Conservation (phyloP, 2,888 invertebrate genomes). For the Himalopsyche kuldschensis region DNA sequence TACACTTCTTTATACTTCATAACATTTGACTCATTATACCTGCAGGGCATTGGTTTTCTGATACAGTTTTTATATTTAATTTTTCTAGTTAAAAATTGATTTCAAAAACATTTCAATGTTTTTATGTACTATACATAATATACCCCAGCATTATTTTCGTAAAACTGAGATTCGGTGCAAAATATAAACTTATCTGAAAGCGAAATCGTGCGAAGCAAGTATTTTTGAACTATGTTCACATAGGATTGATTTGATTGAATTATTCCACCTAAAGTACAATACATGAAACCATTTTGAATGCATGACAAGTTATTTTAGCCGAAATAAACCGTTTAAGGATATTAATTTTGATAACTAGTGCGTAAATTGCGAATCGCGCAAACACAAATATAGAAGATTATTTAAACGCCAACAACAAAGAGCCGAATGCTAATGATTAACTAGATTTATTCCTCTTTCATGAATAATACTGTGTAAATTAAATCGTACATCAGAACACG, state of each 20-base stretch:
- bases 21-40: too few relatives aligned
- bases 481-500: conserved; percentile 23
- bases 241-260: neutral
- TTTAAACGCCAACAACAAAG: neutral
- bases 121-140: too few relatives aligned
- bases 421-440: neutral
- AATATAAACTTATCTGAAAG: too few relatives aligned
- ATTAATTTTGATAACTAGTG: neutral
- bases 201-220: too few relatives aligned
- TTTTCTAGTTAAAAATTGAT: too few relatives aligned
- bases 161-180: too few relatives aligned
- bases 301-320: neutral
- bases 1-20: too few relatives aligned
- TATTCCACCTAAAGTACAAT: neutral
- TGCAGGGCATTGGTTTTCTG: too few relatives aligned
- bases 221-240: too few relatives aligned
- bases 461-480: conserved; percentile 22
- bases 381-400: neutral
- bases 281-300: neutral
- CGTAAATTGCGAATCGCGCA: neutral
- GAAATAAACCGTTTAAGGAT: neutral
- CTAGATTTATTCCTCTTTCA: neutral
- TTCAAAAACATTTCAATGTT: too few relatives aligned
- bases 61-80: too few relatives aligned
- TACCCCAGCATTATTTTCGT: too few relatives aligned